These are phyloP conservation scores for Trinorchestia longiramus DNA, from an alignment of 1,140 invertebrate species.

Conservation along the genomic window DNA sequence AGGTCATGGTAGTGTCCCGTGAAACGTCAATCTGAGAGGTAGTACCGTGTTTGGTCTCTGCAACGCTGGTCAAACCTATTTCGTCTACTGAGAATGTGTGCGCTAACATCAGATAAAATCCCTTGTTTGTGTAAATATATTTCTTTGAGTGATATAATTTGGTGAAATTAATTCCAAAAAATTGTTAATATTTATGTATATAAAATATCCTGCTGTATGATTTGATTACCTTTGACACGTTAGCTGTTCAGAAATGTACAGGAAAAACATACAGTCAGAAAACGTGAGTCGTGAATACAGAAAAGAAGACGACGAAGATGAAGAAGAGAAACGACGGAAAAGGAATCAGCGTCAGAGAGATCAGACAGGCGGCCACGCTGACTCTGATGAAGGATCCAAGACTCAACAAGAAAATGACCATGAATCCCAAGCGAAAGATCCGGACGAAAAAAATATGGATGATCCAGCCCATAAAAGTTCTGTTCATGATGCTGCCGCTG, in stretches of 20 bases:
- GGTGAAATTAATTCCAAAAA: not conserved
- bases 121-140: not conserved
- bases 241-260: not conserved
- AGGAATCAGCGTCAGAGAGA: not conserved
- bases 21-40: not conserved
- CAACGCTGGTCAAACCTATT: not conserved
- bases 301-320: slow-evolving; percentile 21
- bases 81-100: not conserved
- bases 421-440: not conserved
- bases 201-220: too few relatives aligned
- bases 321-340: not conserved
- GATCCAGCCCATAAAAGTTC: slow-evolving; percentile 3
- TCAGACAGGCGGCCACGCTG: not conserved
- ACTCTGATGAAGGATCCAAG: not conserved
- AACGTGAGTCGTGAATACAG: slow-evolving; percentile 10
- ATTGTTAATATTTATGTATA: not conserved
- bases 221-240: too few relatives aligned
- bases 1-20: not conserved
- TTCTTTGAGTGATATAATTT: not conserved
- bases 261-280: slow-evolving; percentile 44
- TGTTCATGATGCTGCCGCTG: not conserved
- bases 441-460: not conserved
- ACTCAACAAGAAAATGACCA: not conserved
- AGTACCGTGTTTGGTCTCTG: not conserved
- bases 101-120: not conserved